Evolutionary conservation across 2,888 invertebrate species (phyloP), one percentile per base, ranked within the genome.

Genomic region (Drosophila peninsularis): DNA sequence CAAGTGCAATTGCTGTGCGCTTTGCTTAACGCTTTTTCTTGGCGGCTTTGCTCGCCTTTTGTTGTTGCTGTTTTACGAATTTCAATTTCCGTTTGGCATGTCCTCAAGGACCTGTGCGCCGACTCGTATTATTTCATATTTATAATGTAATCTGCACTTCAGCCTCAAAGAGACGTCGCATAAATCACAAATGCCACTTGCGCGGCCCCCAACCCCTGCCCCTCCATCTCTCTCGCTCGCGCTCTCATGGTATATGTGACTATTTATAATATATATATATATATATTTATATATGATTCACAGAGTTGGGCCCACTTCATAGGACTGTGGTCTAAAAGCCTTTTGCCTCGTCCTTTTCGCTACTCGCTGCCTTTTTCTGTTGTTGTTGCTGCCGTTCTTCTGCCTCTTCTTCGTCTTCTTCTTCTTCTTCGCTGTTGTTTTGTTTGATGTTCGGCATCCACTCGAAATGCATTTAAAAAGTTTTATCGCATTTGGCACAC

Each of bases 81-180:
- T 77, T 62, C 73, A 89, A 78, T 87, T 87, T 83, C 89, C 82
- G 89, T 78, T 75, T 65, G 63, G 74, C 62, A 77, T 65, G 88
- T 84, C 84, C 83, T 87, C 68, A 81, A 83, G 83, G 85, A 81
- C 75, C 78, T 64, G 52, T 49, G 78, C 64, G 78, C 78, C 79
- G 75, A 57, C 57, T 63, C 41, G 75, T 75, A 87, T 83, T 83
- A 83, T 88, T 83, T 89, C 88, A 83, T 83, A 83, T 89, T 83
- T 89, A 83, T 88, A 83, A 83, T 83, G 88, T 89, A 83, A 83
- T 87, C 83, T 87, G 82, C 83, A 83, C 83, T 83, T 89, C 65
- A 87, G 70, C 69, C 81, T 80, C 87, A 83, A 87, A 87, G 82
- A 71, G 84, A 81, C 75, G 81, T 69, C 84, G 76, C 82, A 82